These are phyloP conservation scores for Fulica atra DNA, from an alignment of 2,113 vertebrate genomes.

Conservation along the genomic window DNA sequence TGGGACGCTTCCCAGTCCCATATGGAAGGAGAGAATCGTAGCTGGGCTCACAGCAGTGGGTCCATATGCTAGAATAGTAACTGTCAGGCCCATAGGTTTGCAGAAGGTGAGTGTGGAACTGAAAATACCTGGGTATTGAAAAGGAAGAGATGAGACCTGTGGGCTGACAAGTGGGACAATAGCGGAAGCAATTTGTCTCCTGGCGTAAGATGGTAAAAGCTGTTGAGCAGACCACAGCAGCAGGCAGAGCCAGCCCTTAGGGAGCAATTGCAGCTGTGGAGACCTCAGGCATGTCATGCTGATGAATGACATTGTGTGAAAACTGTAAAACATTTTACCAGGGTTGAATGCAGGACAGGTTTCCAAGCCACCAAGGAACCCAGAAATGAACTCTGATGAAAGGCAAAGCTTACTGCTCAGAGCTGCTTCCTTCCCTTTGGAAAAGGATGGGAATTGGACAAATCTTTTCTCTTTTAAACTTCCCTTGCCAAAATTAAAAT, in stretches of 20 bases:
- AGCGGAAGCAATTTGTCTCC: constrained; percentile 3
- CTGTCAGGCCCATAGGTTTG: neutral
- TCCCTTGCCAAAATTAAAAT: neutral
- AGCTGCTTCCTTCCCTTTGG: neutral
- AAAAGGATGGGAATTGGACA: neutral
- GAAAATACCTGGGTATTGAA: neutral
- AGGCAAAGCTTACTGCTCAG: neutral
- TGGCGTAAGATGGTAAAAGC: neutral
- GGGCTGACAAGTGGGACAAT: neutral
- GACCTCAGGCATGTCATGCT: neutral
- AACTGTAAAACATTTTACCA: constrained; percentile 1
- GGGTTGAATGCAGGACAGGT: neutral
- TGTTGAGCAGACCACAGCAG: neutral
- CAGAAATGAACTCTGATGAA: constrained; percentile 1
- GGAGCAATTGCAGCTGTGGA: neutral
- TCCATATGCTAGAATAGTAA: neutral
- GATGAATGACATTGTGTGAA: neutral
- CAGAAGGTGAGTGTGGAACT: neutral
- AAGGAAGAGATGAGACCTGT: neutral
- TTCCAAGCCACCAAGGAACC: neutral
- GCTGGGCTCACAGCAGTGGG: neutral
- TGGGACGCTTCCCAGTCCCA: neutral
- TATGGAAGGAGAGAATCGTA: neutral
- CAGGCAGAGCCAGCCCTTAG: neutral
- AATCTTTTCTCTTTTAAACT: neutral